Evolutionary conservation across 1,140 invertebrate genomes (phyloP), one percentile per base, ranked within the genome.

Genomic region (Cydia pomonella): DNA sequence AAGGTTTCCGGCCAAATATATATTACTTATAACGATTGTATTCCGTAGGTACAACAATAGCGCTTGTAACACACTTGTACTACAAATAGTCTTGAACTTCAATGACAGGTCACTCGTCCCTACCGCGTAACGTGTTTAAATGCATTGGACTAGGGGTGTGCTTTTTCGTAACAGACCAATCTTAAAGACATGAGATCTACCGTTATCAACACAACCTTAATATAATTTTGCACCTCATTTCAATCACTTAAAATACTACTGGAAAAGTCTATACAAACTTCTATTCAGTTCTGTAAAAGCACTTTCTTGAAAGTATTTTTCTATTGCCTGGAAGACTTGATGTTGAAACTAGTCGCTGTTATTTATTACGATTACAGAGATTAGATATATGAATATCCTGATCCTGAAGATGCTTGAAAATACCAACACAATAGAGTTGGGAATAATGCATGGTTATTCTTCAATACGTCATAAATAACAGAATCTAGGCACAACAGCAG

Each of bases 171-270:
- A 69, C 64, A 69, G 41, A 33, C 29, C 64, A 38, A 69, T 69
- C 64, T 69, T 69, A 33, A 69, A 69, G 64, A 25, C 64, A 69
- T 69, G 64, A 69, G 64, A 69, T 69, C 64, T 69, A 69, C 29
- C 29, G 64, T 69, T 25, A 69, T 69, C 29, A 69, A 69, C 33
- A 69, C 64, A 69, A 69, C 64, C 64, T 33, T 33, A 59, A 18
- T 69, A 69, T 69, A 69, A 59, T 69, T 69, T 69, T 69, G 64
- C 64, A 69, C 64, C 64, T 69, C 53, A 59, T 7, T 59, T 59
- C 53, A 59, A 59, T 59, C 53, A 59, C 53, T 59, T 50, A 50
- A 50, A 29, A 69, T 33, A 38, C 64, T 33, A 29, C 64, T 69
- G 25, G 53, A 69, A 69, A 33, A 38, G 13, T 38, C n/a, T 69